Percentiles rank a stretch among this genome's conserved stretches.
Evolutionary conservation across 2,888 invertebrate genomes (phyloP).

Genomic region (Vesta saturnalis): DNA sequence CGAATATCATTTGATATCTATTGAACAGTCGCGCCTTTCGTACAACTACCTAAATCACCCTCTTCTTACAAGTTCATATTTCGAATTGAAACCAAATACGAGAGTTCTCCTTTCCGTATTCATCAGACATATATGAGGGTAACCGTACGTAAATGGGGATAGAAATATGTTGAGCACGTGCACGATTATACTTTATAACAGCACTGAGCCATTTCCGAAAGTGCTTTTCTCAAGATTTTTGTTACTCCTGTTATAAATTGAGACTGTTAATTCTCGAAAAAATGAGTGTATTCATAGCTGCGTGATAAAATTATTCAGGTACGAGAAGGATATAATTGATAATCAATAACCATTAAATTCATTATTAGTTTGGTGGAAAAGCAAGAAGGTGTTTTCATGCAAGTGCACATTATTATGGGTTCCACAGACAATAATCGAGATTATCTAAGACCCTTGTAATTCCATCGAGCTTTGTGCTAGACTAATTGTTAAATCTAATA

Average conservation of each 20-base stretch:
- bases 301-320: conserved; percentile 23
- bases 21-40: conserved; percentile 10
- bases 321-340: conserved; percentile 16
- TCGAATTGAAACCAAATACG: conserved; percentile 35
- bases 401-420: conserved; percentile 36
- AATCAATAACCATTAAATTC: conserved; percentile 28
- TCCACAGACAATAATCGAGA: conserved; percentile 38
- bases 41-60: conserved; percentile 24
- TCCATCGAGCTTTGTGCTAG: conserved; percentile 48
- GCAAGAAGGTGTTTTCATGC: conserved; percentile 34
- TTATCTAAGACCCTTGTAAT: conserved; percentile 48
- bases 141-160: conserved; percentile 33
- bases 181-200: conserved; percentile 45
- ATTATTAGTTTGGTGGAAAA: conserved; percentile 22
- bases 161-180: conserved; percentile 44
- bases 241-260: neutral
- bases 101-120: conserved; percentile 38
- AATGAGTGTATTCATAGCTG: neutral
- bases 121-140: conserved; percentile 42
- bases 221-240: conserved; percentile 8
- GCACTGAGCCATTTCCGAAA: conserved; percentile 8
- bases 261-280: conserved; percentile 4
- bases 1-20: conserved; percentile 22
- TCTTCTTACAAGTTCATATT: conserved; percentile 28
- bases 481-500: conserved; percentile 55